Base-by-base conservation (phyloP, 2,113 vertebrate genomes). In the Pachypanchax playfairii region DNA sequence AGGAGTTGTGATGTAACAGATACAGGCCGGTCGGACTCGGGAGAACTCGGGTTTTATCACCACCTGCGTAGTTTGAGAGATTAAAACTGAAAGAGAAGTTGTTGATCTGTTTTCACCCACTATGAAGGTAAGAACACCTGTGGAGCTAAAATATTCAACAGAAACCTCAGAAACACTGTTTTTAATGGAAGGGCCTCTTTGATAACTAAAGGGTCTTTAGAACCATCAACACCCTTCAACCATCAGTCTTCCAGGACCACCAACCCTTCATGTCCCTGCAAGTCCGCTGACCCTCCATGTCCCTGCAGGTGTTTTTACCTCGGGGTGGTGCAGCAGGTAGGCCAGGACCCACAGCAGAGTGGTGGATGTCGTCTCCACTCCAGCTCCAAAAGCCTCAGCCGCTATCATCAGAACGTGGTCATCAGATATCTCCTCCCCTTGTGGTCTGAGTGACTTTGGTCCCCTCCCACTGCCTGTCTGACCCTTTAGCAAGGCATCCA, bases 331-430 rank as follows among this genome's bases (percentile, higher is more conserved):
- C 70, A 91, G 70, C 43, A 91, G 70, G 63, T 87, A 91, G 9
- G 91, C 91, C 53, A 93, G 67, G 46, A 89, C 80, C 92, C 92
- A 93, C 31, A 91, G 82, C 64, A 93, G 77, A 0, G 91, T 92
- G 17, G 91, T 92, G 63, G 91, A 90, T 0, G 92, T 92, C 0
- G 92, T 93, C 65, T 91, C 90, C 53, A 91, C 88, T 7, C 89
- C 90, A 0, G 90, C 90, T 3, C 88, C 87, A 12, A 91, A 91
- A 0, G 81, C 76, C 26, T 91, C 90, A 0, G 90, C 90, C 0
- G 90, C 91, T 0, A 83, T 93, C 91, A 92, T 93, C 42, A 93
- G 69, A 42, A 92, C 88, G 4, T 93, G 91, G 73, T 93, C 91
- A 0, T 93, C 92, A 0, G 89, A 87, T 25, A 93, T 87, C 18